A percentile compares a stretch with the other conserved stretches of the same genome.
phyloP scores from a whole-genome alignment of 2,797 vertebrate genomes.

The Hippocampus kuda region DNA sequence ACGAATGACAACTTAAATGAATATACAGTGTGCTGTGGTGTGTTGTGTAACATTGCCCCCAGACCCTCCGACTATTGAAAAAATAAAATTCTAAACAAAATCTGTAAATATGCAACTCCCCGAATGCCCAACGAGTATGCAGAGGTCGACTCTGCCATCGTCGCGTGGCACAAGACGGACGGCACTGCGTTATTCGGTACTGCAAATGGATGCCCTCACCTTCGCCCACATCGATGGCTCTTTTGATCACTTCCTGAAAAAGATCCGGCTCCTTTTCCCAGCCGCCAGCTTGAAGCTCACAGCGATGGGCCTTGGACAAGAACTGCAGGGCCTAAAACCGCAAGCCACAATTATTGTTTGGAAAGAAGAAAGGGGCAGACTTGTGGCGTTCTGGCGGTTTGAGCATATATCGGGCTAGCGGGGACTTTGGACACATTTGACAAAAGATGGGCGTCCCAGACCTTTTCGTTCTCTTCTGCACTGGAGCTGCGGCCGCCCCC shows the following conservation, averaged over 20 bases:
- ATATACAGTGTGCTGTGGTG: too few relatives aligned
- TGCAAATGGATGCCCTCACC: conserved; percentile 58
- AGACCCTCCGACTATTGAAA: too few relatives aligned
- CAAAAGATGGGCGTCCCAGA: conserved; percentile 27
- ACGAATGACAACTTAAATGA: too few relatives aligned
- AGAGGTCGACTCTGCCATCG: too few relatives aligned
- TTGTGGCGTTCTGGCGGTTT: too few relatives aligned
- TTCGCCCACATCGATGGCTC: conserved; percentile 73
- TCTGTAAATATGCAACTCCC: too few relatives aligned
- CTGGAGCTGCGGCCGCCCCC: conserved; percentile 70
- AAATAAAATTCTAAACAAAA: too few relatives aligned
- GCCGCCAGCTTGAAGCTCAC: conserved; percentile 72
- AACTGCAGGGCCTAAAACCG: conserved; percentile 77
- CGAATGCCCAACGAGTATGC: too few relatives aligned
- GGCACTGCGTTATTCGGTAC: neutral
- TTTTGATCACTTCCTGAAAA: conserved; percentile 77
- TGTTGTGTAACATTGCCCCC: too few relatives aligned
- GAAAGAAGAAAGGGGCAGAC: neutral
- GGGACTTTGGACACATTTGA: neutral
- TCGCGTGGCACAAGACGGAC: neutral
- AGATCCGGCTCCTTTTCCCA: conserved; percentile 80
- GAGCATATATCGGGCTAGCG: too few relatives aligned
- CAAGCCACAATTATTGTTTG: neutral
- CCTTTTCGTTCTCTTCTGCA: conserved; percentile 82
- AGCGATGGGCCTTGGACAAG: conserved; percentile 85